phyloP scores from a whole-genome alignment of 35 echinoderm and acorn worm species.

The Patiria miniata region DNA sequence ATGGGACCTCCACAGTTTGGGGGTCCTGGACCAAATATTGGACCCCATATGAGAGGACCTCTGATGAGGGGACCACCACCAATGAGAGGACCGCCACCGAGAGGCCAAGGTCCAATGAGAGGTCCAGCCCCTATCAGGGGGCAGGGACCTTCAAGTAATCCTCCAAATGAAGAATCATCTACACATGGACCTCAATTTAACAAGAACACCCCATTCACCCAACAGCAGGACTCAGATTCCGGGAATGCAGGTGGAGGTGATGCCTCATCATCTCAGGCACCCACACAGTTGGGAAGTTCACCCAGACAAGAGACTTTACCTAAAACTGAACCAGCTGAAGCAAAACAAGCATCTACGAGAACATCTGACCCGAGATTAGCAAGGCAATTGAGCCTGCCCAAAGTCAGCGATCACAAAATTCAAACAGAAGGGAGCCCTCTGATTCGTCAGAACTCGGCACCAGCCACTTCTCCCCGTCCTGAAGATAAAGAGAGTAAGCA shows the following conservation, averaged over 20 bases:
- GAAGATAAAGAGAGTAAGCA: background rate
- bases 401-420: conserved; percentile 30
- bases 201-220: background rate
- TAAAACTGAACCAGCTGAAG: background rate
- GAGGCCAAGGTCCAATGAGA: background rate
- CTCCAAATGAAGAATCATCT: background rate
- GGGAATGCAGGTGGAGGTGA: background rate
- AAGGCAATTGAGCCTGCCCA: conserved; percentile 30
- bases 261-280: background rate
- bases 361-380: conserved; percentile 8
- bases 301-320: background rate
- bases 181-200: background rate
- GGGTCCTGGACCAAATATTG: conserved; percentile 32
- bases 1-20: conserved; percentile 27
- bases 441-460: background rate
- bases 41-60: conserved; percentile 20
- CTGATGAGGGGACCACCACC: conserved; percentile 16
- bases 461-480: background rate
- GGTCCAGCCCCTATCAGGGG: background rate
- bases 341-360: background rate
- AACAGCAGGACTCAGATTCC: background rate
- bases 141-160: background rate
- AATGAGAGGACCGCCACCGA: conserved; percentile 48
- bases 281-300: too few species aligned
- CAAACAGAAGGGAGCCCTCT: background rate